A percentile compares a stretch with the other conserved stretches of the same genome.
Conservation (phyloP, 1,140 invertebrate genomes). For the Trichomalopsis sarcophagae region DNA sequence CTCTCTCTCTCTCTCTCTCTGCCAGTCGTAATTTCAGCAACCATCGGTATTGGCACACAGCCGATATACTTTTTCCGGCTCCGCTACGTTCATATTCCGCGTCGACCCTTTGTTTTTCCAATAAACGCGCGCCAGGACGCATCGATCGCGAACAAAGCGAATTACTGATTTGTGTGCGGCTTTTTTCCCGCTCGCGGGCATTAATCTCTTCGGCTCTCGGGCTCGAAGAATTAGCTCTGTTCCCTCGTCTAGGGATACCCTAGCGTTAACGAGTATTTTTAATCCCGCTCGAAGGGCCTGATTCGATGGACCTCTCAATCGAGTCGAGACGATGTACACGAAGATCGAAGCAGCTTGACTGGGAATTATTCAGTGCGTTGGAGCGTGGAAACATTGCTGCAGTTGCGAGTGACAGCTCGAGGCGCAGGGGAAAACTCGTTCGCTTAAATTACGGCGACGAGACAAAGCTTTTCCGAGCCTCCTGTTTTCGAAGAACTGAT, state of each 20-base stretch:
- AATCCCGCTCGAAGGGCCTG: not conserved
- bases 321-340: not conserved
- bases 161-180: not conserved
- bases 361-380: not conserved
- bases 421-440: not conserved
- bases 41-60: not conserved
- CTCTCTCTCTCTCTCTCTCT: not conserved
- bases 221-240: not conserved
- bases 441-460: not conserved
- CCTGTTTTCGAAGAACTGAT: too few species aligned
- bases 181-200: not conserved
- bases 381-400: not conserved
- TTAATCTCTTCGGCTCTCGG: not conserved
- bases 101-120: not conserved
- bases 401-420: not conserved
- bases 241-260: not conserved
- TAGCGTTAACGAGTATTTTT: not conserved
- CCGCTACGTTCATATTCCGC: not conserved
- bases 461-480: too few species aligned
- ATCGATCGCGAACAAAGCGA: not conserved
- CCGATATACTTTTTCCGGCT: not conserved
- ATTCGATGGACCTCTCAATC: not conserved
- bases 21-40: not conserved
- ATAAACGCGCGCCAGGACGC: not conserved
- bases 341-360: not conserved